These are phyloP conservation scores for Mormyrus proboscirostris DNA, from an alignment of 2,797 vertebrate species.

Conservation along the genomic window DNA sequence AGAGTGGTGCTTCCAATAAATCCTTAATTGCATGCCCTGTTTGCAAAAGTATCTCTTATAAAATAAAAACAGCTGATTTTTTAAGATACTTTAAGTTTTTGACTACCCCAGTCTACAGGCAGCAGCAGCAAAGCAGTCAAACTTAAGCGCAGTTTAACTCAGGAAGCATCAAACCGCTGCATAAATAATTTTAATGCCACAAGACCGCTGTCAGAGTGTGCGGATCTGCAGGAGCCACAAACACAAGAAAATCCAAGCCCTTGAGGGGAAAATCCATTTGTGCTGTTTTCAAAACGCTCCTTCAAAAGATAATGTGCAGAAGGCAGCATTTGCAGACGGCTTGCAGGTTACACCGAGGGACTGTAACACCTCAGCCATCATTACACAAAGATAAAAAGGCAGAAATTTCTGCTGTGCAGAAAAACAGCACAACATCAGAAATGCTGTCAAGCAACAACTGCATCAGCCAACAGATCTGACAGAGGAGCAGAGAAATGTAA, in stretches of 20 bases:
- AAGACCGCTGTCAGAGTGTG: background rate
- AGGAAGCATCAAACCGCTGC: background rate
- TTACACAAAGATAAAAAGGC: background rate
- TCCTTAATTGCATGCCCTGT: background rate
- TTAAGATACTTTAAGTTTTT: background rate
- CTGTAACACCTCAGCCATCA: background rate
- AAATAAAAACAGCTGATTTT: background rate
- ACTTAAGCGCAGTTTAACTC: background rate
- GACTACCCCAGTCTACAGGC: background rate
- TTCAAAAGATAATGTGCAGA: constrained; percentile 2
- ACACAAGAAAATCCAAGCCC: background rate
- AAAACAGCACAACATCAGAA: background rate
- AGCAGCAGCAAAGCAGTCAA: background rate
- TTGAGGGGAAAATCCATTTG: background rate
- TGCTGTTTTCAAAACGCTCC: constrained; percentile 8
- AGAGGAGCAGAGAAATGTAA: background rate
- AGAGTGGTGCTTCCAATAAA: background rate
- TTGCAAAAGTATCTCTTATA: background rate
- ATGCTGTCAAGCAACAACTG: background rate
- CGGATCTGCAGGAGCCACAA: background rate
- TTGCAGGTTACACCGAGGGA: background rate
- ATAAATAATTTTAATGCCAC: constrained; percentile 6
- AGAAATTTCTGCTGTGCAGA: background rate
- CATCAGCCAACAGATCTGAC: background rate
- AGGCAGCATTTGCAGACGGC: background rate